phyloP scores from a whole-genome alignment of 1,140 invertebrate species.

The Drosophila subobscura region DNA sequence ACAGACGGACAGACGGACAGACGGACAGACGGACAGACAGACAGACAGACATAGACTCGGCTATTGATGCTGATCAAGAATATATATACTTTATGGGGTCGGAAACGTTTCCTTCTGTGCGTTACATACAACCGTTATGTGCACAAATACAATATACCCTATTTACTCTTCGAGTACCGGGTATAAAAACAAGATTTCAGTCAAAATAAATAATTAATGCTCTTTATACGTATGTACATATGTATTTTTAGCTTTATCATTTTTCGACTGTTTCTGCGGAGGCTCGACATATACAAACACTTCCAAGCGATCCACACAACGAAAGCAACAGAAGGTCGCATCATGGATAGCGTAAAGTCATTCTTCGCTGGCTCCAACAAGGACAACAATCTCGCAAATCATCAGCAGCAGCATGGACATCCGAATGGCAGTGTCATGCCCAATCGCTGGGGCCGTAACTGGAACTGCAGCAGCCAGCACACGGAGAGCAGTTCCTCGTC shows the following conservation, averaged over 20 bases:
- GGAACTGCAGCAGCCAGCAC: constrained; percentile 51
- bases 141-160: too few species aligned
- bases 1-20: too few species aligned
- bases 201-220: constrained; percentile 42
- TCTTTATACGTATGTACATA: constrained; percentile 12
- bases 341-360: constrained; percentile 75
- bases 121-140: too few species aligned
- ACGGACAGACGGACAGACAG: too few species aligned
- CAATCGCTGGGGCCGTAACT: constrained; percentile 57
- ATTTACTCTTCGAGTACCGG: too few species aligned
- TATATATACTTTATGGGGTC: too few species aligned
- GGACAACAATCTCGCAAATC: constrained; percentile 58
- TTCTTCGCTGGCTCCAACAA: constrained; percentile 69
- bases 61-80: too few species aligned
- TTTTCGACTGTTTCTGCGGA: constrained; percentile 56
- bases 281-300: constrained; percentile 58
- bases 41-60: too few species aligned
- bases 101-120: too few species aligned
- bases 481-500: constrained; percentile 34
- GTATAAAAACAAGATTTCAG: too few species aligned
- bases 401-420: constrained; percentile 45
- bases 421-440: constrained; percentile 18
- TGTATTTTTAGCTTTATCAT: constrained; percentile 80
- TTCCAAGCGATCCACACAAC: constrained; percentile 5
- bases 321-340: constrained; percentile 41